Evolutionary conservation across 1,140 invertebrate species (phyloP).

Genomic region (silkworm (Bombyx mori)): ASM3026992v2 NC_085107.1:8640001-8640500

Average conservation of each 20-base stretch:
- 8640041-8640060: too few species aligned
- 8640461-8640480: slow-evolving; percentile 40
- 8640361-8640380: slow-evolving; percentile 66
- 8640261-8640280: slow-evolving; percentile 10
- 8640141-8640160: slow-evolving; percentile 7
- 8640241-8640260: background rate
- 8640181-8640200: background rate
- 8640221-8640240: too few species aligned
- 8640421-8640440: slow-evolving; percentile 42
- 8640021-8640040: too few species aligned
- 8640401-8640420: slow-evolving; percentile 60
- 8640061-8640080: too few species aligned
- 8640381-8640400: slow-evolving; percentile 67
- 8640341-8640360: slow-evolving; percentile 63
- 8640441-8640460: slow-evolving; percentile 9
- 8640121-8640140: slow-evolving; percentile 29
- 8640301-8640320: background rate
- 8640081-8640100: too few species aligned
- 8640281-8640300: slow-evolving; percentile 11
- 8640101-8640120: slow-evolving; percentile 22
- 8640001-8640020: too few species aligned
- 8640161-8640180: background rate
- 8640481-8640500: slow-evolving; percentile 51
- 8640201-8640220: background rate
- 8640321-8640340: slow-evolving; percentile 31